Base-by-base conservation (phyloP, 1,140 invertebrate species). In the Listronotus oregonensis region DNA sequence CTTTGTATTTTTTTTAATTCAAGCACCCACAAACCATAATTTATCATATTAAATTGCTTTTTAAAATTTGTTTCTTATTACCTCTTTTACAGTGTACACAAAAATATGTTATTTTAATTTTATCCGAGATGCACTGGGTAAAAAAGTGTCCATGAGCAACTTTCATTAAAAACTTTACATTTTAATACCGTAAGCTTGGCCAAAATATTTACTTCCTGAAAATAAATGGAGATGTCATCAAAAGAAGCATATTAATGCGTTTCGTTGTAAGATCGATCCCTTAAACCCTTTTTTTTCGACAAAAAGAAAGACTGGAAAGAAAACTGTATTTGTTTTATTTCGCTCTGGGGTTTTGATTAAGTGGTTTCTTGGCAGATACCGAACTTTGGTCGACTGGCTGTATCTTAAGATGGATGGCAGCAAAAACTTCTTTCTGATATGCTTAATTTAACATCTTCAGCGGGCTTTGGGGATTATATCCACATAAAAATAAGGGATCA, bases 271-370 rank as follows among this genome's bases (percentile, higher is more conserved):
- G 21, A 27, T 27, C 21, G 11, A 18, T 32, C 14, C 58, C 58
- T 31, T 51, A 34, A 44, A 61, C 54, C 44, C 58, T 31, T 51
- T 61, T 60, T 60, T 61, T 61, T 37, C 21, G 7, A 34, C 54
- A 37, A 51, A 39, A 50, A 49, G 47, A 58, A 42, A 50, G 58
- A 54, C 37, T 46, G 57, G 66, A 68, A 64, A 69, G 70, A 71
- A 71, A 71, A 71, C 69, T 55, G 70, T 64, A 66, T 71, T 71
- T 71, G 70, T 69, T 71, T 71, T 71, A 66, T 66, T 64, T 61
- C 63, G 70, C 51, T 5, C 62, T 49, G 62, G 57, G 62, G 67
- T 67, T 69, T 71, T 71, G 70, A 71, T 68, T 69, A 71, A 71
- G 70, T 67, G 62, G 17, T 46, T 69, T 63, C 70, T 66, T 63